Evolutionary conservation across 2,113 vertebrate species (phyloP), one percentile per base, ranked within the genome.

Genomic region (Epinephelus fuscoguttatus): DNA sequence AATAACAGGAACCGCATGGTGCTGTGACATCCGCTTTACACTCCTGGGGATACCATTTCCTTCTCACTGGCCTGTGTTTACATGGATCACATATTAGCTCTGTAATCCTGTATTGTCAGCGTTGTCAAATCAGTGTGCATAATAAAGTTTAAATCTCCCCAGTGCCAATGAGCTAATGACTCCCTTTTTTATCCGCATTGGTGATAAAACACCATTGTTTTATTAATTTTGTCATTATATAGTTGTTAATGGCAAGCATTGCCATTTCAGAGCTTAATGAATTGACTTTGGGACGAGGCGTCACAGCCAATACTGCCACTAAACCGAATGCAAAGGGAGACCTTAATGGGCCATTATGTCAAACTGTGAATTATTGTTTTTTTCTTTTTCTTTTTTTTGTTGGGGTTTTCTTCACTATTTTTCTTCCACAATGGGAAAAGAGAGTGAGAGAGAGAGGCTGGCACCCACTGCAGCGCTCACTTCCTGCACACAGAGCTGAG

Each of bases 291-390:
- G 83, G 80, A 80, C 1, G 1, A 27, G n/a, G 37, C 25, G 47
- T 49, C 67, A 53, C 52, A 68, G 70, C 33, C 75, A 68, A 79
- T 57, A 52, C 19, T 73, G 70, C 60, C 56, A 47, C 62, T 69
- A 57, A 77, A 75, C 47, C 0, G 7, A 75, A 74, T 69, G 42
- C 73, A 83, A 76, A 81, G 47, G 30, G 71, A 56, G 77, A 62
- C 37, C 53, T 52, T 74, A 85, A 87, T 86, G 50, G 77, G 74
- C 50, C 64, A 56, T 88, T 77, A 78, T 67, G 56, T 60, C 75
- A 23, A 45, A 63, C 42, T 56, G 73, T 52, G 52, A 60, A 67
- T 47, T 11, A 18, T 37, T 37, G 33, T 37, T 37, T 37, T 37
- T 37, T 37, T 37, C 6, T 7, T 30, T 10, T 56, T 23, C 75